These are phyloP conservation scores for Pristionchus mayeri DNA, from an alignment of 2,888 invertebrate species.

Conservation along the genomic window DNA sequence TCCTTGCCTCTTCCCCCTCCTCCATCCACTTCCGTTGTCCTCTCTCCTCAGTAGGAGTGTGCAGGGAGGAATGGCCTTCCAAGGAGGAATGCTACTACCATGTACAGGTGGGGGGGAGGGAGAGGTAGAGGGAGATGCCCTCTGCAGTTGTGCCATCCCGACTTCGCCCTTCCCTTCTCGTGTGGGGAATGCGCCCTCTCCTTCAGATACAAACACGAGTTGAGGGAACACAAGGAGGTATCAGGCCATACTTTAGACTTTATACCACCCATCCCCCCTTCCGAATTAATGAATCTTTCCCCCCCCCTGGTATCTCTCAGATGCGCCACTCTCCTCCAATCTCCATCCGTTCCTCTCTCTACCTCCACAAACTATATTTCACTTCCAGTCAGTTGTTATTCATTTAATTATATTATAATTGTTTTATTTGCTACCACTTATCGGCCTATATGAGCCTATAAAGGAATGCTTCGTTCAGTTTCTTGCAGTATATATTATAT, in stretches of 20 bases:
- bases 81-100: conserved; percentile 14
- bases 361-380: not conserved
- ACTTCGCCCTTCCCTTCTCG: not conserved
- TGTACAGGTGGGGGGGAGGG: not conserved
- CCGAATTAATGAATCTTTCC: too few species aligned
- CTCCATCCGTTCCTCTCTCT: not conserved
- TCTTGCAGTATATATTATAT: too few species aligned
- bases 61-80: not conserved
- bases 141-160: not conserved
- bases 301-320: too few species aligned
- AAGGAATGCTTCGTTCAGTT: too few species aligned
- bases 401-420: too few species aligned
- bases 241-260: not conserved
- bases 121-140: not conserved
- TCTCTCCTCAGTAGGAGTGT: not conserved
- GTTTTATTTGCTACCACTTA: too few species aligned
- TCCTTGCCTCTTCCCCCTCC: not conserved
- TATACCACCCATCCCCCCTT: too few species aligned
- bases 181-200: not conserved
- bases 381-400: not conserved
- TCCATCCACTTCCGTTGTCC: not conserved
- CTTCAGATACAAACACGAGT: conserved; percentile 12
- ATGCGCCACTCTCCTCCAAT: not conserved
- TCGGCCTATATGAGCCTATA: too few species aligned
- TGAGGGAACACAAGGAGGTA: not conserved